Percentiles rank a stretch among this genome's conserved stretches.
phyloP scores from a whole-genome alignment of 2,113 vertebrate species.

The Numida meleagris region DNA sequence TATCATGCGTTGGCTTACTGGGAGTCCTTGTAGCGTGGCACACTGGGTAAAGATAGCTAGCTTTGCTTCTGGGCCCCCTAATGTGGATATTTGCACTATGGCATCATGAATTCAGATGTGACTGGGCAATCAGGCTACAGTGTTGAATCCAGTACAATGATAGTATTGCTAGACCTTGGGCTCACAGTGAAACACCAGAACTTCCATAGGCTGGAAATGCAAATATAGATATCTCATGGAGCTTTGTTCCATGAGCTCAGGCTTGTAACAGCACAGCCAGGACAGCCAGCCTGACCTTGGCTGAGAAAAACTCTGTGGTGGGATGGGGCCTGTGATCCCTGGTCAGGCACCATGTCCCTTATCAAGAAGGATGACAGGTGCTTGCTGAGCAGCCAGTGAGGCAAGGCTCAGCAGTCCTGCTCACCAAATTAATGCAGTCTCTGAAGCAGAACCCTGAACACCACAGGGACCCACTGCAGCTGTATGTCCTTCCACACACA shows the following conservation, averaged over 20 bases:
- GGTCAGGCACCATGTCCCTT: neutral
- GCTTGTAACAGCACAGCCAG: neutral
- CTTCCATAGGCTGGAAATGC: neutral
- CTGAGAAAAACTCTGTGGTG: neutral
- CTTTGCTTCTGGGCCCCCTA: neutral
- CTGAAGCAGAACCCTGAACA: neutral
- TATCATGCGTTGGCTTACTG: neutral
- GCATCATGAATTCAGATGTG: neutral
- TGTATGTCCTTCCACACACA: no score
- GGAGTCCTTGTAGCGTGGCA: neutral
- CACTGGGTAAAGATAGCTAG: no score
- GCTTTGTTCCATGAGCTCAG: neutral
- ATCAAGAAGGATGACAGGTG: neutral
- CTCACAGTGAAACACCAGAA: neutral
- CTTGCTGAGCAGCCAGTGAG: neutral
- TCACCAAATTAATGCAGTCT: neutral
- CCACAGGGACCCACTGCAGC: neutral
- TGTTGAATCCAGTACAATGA: neutral
- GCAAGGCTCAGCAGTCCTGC: neutral
- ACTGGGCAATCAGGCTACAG: neutral
- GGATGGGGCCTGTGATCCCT: neutral
- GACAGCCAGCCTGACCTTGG: neutral
- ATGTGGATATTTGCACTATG: neutral
- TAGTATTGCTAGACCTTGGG: neutral
- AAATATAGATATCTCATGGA: fast-evolving